Evolutionary conservation across 2,113 vertebrate species (phyloP), one percentile per base, ranked within the genome.

Genomic region (Rattus rattus): DNA sequence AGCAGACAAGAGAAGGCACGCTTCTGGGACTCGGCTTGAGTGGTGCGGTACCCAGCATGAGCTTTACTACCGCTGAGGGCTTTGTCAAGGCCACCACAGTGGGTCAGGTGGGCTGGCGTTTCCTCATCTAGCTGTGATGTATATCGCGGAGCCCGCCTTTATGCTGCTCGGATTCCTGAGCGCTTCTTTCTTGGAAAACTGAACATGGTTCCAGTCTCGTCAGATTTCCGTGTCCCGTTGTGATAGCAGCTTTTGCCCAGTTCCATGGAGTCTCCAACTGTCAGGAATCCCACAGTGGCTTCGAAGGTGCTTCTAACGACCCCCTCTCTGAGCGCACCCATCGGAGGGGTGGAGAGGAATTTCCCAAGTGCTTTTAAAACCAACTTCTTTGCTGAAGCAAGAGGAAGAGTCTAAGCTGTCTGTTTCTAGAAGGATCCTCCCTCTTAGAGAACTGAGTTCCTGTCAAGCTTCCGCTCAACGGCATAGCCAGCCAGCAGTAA

Each of bases 191-290:
- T 49, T 80, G 77, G 77, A 56, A 54, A 36, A 54, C 22, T 5
- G 33, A 28, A 80, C 49, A 20, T 36, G 52, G 52, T 22, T 80
- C 52, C 77, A 56, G 52, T 11, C 77, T 80, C 52, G 11, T 22
- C 17, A 2, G 30, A 54, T 56, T 56, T 56, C 52, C 30, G 1
- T 30, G 19, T 99, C 84, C 98, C 99, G 99, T 99, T 94, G 99
- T 99, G 96, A 99, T 99, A 0, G 99, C 99, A 0, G 99, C 99
- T 56, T 99, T 99, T 30, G 98, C 99, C 97, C 99, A 99, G 97
- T 99, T 99, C 98, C 99, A 99, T 0, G 99, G 99, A 0, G 99
- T 99, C 96, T 99, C 99, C 61, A 99, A 99, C 98, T 98, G 99
- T 95, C 99, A 99, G 98, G 99, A 99, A 98, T 99, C 99, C 94